Base-by-base conservation (phyloP, 2,888 invertebrate genomes). In the Eilema sororculum region DNA sequence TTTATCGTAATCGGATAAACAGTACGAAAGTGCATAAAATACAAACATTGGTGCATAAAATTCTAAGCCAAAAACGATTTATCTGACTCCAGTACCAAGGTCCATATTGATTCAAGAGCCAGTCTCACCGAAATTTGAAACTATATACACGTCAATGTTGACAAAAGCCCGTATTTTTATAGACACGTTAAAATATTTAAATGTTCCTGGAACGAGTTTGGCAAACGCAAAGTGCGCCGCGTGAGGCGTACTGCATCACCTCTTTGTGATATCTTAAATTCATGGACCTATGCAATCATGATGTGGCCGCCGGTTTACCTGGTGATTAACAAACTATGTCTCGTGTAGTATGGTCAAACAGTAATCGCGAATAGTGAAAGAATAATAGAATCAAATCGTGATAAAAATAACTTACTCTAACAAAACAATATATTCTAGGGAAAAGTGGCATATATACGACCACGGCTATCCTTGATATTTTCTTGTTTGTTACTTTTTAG, bases 151-250 rank as follows among this genome's bases (percentile, higher is more conserved):
- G 33, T 24, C 65, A 65, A 69, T 65, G 73, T 76, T 68, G 70
- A 75, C 72, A 73, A 85, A 84, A 82, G 65, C 16, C 69, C 74
- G 67, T 68, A 74, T 76, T 80, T 82, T 83, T 80, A 83, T 80
- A 79, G 80, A 64, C 70, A 73, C 72, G 73, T 78, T 83, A 84
- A 83, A 83, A 75, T 78, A 72, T 69, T 64, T 64, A 63, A 68
- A 59, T 74, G 78, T 86, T 85, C 84, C 75, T 77, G 84, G 82
- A 85, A 86, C 75, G 71, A 74, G 85, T 89, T 89, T 85, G 86
- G 85, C 86, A 85, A 84, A 81, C 78, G 77, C 60, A 71, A 46
- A 73, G 74, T 58, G 73, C 24, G 25, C 22, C 22, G 56, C 33
- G 56, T 56, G 20, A 46, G 8, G n/a, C 30, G 69, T 74, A 74